These are phyloP conservation scores for Drosophila teissieri DNA, from an alignment of 1,140 invertebrate species.

Conservation along the genomic window DNA sequence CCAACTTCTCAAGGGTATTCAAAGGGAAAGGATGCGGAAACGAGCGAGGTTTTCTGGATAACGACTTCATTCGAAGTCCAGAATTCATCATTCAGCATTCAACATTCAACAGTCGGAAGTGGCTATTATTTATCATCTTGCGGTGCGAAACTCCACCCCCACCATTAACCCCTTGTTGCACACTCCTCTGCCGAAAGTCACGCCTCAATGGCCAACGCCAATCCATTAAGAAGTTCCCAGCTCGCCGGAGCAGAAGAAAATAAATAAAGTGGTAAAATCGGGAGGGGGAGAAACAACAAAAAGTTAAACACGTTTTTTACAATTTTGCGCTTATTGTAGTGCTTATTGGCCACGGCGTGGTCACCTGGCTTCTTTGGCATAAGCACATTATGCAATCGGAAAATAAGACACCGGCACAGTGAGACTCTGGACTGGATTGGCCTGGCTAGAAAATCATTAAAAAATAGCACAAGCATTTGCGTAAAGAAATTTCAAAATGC, in stretches of 20 bases:
- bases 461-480: constrained; percentile 77
- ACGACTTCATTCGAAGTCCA: constrained; percentile 40
- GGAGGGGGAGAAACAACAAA: constrained; percentile 22
- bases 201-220: constrained; percentile 43
- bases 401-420: constrained; percentile 39
- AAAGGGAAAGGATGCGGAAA: constrained; percentile 56
- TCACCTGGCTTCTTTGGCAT: constrained; percentile 74
- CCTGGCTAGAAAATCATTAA: constrained; percentile 72
- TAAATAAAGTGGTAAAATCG: constrained; percentile 16
- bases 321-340: constrained; percentile 78
- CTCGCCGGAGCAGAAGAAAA: constrained; percentile 7
- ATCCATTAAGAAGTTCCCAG: constrained; percentile 68
- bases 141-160: constrained; percentile 2
- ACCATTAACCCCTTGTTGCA: constrained; percentile 47
- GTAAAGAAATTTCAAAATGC: constrained; percentile 73
- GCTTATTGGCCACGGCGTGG: constrained; percentile 67
- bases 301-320: constrained; percentile 72
- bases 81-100: constrained; percentile 1
- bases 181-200: constrained; percentile 49
- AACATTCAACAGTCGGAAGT: constrained; percentile 14
- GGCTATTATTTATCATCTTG: constrained; percentile 34
- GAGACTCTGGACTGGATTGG: constrained; percentile 29
- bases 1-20: constrained; percentile 45
- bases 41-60: constrained; percentile 20
- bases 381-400: constrained; percentile 63